Base-by-base conservation (phyloP, 2,113 vertebrate genomes). In the Galbula dea region DNA sequence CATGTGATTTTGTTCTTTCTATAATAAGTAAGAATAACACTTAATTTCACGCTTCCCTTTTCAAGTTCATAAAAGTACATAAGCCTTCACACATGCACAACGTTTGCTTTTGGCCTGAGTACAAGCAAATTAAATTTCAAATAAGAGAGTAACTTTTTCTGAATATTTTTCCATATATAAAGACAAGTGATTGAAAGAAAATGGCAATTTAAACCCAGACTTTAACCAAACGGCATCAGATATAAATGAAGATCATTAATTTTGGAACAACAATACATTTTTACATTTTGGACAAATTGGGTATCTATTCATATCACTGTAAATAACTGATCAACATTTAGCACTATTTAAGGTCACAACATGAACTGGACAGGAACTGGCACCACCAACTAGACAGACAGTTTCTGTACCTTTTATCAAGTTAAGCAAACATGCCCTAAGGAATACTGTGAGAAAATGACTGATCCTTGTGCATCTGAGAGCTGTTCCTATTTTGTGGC, bases 41-140 rank as follows among this genome's bases (percentile, higher is more conserved):
- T 89, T 88, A 41, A 86, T 89, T 91, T 93, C 72, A 88, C 69
- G 59, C 79, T 84, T 95, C 63, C 62, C 74, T 88, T 94, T 92
- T 92, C 74, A 89, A 90, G 77, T 82, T 51, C 13, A 5, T n/a
- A 13, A 43, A 83, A 84, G 65, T 78, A 84, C 30, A 45, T 39
- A 82, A 92, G 66, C 61, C 65, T 86, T 85, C 66, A 91, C 89
- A 92, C 30, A 61, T 43, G 75, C 41, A 49, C 20, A 69, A 43
- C 27, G 54, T 76, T 93, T 85, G 59, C 30, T 88, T 93, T 49
- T 85, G 75, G 71, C 71, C 85, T 59, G 77, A 61, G 3, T 46
- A 93, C 76, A 94, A 93, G 77, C n/a, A 89, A 91, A 89, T 27
- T 34, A 90, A 91, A 80, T 74, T 95, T 86, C 52, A 55, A 69